phyloP scores from a whole-genome alignment of 2,797 vertebrate genomes.

The Phaenicophaeus curvirostris region DNA sequence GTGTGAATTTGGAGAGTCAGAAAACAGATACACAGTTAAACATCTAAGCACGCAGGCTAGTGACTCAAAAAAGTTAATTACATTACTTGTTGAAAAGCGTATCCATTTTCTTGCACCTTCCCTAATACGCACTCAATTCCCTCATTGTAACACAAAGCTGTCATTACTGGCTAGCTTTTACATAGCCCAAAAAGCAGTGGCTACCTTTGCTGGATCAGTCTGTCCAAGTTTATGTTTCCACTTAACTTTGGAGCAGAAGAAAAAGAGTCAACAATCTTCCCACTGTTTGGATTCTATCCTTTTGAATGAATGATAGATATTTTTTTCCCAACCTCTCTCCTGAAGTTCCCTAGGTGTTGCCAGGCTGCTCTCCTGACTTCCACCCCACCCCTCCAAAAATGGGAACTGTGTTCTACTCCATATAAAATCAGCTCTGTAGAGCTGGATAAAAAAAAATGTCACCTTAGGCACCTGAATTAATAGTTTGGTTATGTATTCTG shows the following conservation, averaged over 20 bases:
- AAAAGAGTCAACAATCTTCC: not conserved
- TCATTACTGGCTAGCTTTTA: not conserved
- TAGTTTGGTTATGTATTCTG: constrained; percentile 70
- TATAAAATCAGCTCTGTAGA: constrained; percentile 50
- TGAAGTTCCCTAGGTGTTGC: constrained; percentile 16
- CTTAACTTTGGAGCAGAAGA: not conserved
- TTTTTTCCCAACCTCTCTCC: constrained; percentile 38
- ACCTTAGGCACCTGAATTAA: constrained; percentile 76
- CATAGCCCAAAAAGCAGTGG: not conserved
- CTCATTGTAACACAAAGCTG: not conserved
- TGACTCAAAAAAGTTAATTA: not conserved
- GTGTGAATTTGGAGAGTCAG: not conserved
- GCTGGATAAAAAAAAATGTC: constrained; percentile 68
- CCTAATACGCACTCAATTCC: not conserved
- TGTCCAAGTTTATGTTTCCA: not conserved
- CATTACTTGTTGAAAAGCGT: not conserved
- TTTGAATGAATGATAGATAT: not conserved
- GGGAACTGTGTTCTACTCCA: constrained; percentile 30
- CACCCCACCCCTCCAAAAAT: not conserved
- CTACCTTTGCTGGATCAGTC: not conserved
- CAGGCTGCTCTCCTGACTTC: not conserved
- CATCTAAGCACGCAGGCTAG: not conserved
- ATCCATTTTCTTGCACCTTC: not conserved
- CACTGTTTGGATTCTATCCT: not conserved
- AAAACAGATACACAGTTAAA: not conserved